These are phyloP conservation scores for Pipistrellus pygmaeus DNA, from an alignment of 2,797 vertebrate genomes.

Conservation along the genomic window DNA sequence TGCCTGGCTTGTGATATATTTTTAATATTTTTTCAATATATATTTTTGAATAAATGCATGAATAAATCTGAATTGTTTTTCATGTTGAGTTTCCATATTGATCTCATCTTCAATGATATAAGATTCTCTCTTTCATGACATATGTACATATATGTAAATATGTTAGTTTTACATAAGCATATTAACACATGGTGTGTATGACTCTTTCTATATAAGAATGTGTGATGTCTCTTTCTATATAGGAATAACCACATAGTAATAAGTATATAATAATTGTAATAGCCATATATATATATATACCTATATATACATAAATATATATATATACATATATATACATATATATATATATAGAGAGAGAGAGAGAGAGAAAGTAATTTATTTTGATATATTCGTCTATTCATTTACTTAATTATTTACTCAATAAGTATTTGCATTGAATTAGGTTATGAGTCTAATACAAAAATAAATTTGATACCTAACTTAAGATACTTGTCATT, in stretches of 20 bases:
- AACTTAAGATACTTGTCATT: not conserved
- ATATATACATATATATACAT: too few relatives aligned
- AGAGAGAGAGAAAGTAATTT: not conserved
- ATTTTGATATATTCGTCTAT: slow-evolving; percentile 15
- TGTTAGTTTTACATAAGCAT: not conserved
- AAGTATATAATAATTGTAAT: not conserved
- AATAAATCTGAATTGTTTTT: not conserved
- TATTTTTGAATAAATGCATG: not conserved
- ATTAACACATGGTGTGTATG: not conserved
- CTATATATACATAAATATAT: too few relatives aligned
- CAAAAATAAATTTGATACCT: not conserved
- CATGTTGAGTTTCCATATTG: not conserved
- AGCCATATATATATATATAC: too few relatives aligned
- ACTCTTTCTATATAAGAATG: too few relatives aligned
- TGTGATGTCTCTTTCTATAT: not conserved
- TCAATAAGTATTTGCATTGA: not conserved
- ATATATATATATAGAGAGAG: too few relatives aligned
- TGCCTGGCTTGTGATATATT: not conserved
- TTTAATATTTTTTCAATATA: not conserved
- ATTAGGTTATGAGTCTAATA: not conserved
- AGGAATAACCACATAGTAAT: not conserved
- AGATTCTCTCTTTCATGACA: not conserved
- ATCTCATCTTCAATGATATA: not conserved
- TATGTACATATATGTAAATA: not conserved
- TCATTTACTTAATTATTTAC: not conserved